phyloP scores from a whole-genome alignment of 30 jellyfish, hydroid and myxozoan species.

The Turritopsis dohrnii region DNA sequence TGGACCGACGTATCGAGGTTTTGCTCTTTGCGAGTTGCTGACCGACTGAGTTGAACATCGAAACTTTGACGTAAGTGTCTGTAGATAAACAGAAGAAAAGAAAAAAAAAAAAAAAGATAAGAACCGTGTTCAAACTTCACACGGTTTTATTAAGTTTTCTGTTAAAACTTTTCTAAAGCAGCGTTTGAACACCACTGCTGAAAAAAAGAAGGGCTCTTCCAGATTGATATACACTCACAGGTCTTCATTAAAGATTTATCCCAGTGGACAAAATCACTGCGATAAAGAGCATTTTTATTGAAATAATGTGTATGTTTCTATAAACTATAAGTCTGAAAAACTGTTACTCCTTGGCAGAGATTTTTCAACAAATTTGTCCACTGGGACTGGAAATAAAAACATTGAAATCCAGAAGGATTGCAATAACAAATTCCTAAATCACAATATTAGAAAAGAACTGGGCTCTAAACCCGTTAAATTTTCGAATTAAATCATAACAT shows the following conservation, averaged over 20 bases:
- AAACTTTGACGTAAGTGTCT: conserved; percentile 96
- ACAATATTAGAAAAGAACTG: background rate
- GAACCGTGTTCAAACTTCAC: background rate
- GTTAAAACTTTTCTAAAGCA: background rate
- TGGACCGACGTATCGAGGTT: conserved; percentile 93
- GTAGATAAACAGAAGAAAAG: conserved; percentile 23
- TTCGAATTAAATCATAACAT: background rate
- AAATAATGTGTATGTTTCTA: no score
- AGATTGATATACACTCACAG: no score
- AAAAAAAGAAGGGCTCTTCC: no score
- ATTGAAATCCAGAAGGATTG: background rate
- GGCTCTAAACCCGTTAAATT: background rate
- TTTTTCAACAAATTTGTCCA: no score
- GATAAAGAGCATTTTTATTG: no score
- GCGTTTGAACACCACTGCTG: background rate
- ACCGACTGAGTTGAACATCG: conserved; percentile 94
- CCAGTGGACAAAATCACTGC: no score
- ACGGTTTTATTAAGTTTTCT: background rate
- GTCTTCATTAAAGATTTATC: no score
- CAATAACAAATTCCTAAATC: background rate
- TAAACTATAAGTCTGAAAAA: no score
- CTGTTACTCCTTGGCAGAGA: no score
- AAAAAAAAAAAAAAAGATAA: background rate
- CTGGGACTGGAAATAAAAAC: no score
- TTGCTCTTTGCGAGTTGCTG: conserved; percentile 96